phyloP scores from a whole-genome alignment of 2,113 vertebrate genomes.

The Eleginops maclovinus region DNA sequence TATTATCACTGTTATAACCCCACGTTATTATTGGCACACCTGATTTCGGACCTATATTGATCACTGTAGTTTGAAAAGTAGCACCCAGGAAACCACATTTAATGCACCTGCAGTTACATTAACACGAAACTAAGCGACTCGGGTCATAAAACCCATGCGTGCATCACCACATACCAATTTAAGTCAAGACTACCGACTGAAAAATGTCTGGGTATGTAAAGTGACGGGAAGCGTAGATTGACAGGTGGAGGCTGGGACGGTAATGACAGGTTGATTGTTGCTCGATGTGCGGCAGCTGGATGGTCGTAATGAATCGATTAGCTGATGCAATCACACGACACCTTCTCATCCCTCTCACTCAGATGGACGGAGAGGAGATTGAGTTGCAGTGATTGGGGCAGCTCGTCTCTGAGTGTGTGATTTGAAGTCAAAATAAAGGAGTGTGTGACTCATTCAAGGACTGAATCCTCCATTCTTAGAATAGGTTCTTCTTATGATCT shows the following conservation, averaged over 20 bases:
- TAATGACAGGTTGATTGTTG: slow-evolving; percentile 8
- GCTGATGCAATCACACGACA: slow-evolving; percentile 41
- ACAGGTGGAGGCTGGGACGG: background rate
- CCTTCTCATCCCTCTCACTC: slow-evolving; percentile 7
- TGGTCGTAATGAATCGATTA: slow-evolving; percentile 27
- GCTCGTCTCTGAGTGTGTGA: background rate
- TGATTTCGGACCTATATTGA: no score
- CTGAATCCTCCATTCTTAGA: background rate
- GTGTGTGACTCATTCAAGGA: background rate
- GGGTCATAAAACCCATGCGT: no score
- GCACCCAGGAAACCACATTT: no score
- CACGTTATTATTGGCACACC: no score
- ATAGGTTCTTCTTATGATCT: background rate
- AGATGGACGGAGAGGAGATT: slow-evolving; percentile 1
- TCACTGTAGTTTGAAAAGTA: no score
- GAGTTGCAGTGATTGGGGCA: background rate
- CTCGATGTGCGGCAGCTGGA: background rate
- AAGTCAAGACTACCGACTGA: no score
- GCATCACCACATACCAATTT: no score
- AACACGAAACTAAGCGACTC: no score
- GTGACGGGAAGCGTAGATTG: background rate
- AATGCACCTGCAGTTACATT: no score
- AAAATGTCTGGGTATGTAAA: background rate
- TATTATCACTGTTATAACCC: no score
- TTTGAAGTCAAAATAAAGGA: no score